Evolutionary conservation across 2,888 invertebrate species (phyloP).

Genomic region (Drosophila merina): DNA sequence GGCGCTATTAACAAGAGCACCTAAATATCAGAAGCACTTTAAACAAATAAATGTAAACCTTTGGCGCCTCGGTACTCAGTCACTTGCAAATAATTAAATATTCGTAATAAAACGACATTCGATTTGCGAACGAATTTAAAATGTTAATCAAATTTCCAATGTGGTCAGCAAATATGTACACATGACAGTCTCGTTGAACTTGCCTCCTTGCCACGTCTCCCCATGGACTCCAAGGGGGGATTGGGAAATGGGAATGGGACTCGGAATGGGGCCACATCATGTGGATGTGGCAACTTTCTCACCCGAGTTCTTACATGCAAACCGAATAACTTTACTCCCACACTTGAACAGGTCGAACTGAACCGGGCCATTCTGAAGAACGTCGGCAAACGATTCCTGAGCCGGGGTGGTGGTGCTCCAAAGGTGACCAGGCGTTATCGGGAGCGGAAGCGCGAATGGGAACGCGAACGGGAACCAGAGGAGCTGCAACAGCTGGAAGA

Average conservation of each 20-base stretch:
- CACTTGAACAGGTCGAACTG: slow-evolving; percentile 85
- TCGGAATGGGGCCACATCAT: background rate
- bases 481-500: slow-evolving; percentile 37
- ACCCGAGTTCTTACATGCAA: slow-evolving; percentile 52
- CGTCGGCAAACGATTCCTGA: slow-evolving; percentile 88
- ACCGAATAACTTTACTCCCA: slow-evolving; percentile 44
- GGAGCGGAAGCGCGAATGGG: slow-evolving; percentile 47
- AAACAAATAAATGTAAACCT: background rate
- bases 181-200: slow-evolving; percentile 20
- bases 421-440: slow-evolving; percentile 44
- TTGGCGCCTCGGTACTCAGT: background rate
- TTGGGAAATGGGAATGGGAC: no score
- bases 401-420: slow-evolving; percentile 26
- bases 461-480: slow-evolving; percentile 48
- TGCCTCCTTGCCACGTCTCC: background rate
- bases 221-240: background rate
- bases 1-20: no score
- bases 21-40: background rate
- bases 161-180: slow-evolving; percentile 22
- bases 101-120: slow-evolving; percentile 5
- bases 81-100: slow-evolving; percentile 16
- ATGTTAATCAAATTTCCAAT: slow-evolving; percentile 22
- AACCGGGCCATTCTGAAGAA: slow-evolving; percentile 90
- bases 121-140: slow-evolving; percentile 16
- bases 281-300: slow-evolving; percentile 11